A percentile compares a stretch with the other conserved stretches of the same genome.
Evolutionary conservation across 2,113 vertebrate species (phyloP).

Genomic region (Hippotragus niger): DNA sequence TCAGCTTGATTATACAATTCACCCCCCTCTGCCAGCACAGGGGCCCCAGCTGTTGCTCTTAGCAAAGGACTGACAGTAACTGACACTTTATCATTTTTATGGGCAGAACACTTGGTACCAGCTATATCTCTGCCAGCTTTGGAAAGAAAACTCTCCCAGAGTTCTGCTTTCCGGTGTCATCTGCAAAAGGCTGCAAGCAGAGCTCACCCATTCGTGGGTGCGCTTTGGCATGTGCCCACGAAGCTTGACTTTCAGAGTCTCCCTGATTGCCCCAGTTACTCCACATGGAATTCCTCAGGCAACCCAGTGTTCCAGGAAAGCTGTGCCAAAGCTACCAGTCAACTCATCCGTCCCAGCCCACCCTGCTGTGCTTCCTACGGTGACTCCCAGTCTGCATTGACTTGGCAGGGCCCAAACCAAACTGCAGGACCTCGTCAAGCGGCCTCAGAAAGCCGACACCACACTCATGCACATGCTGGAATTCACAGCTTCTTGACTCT

Average conservation of each 20-base stretch:
- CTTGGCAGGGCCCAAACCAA: neutral
- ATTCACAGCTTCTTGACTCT: neutral
- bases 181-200: neutral
- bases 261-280: conserved; percentile 14
- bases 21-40: conserved; percentile 6
- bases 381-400: neutral
- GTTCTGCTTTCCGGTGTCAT: conserved; percentile 39
- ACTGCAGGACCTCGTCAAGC: neutral
- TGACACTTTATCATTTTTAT: conserved; percentile 52
- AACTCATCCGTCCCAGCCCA: neutral
- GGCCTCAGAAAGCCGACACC: neutral
- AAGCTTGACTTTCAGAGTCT: neutral
- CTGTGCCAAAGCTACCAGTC: neutral
- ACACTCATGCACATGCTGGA: neutral
- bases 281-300: neutral
- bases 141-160: conserved; percentile 27
- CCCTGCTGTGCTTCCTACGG: neutral
- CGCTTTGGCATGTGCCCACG: neutral
- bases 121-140: conserved; percentile 32
- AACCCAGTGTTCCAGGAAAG: conserved; percentile 28
- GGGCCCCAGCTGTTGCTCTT: conserved; percentile 55
- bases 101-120: conserved; percentile 42
- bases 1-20: conserved; percentile 35
- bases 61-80: conserved; percentile 47
- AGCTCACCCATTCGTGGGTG: neutral